Evolutionary conservation across 2,113 vertebrate species (phyloP).

Genomic region (Oenanthe oenanthe): DNA sequence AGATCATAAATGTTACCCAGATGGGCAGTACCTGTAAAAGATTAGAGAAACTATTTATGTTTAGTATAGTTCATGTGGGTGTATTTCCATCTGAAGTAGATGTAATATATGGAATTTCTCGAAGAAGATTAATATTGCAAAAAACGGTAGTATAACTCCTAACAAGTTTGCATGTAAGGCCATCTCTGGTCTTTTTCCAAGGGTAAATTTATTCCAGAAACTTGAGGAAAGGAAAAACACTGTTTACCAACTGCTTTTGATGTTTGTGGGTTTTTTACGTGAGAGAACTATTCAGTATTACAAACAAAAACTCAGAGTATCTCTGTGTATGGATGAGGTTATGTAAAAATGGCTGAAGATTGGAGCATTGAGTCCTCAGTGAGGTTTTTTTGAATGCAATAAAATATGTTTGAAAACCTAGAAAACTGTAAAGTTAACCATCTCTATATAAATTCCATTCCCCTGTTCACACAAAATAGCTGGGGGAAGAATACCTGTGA

Average conservation of each 20-base stretch:
- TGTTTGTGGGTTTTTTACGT: not conserved
- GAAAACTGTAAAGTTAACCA: not conserved
- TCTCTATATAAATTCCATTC: not conserved
- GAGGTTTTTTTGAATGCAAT: not conserved
- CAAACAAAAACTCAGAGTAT: not conserved
- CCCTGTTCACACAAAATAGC: not conserved
- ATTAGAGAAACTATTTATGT: not conserved
- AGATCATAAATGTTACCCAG: not conserved
- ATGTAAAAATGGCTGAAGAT: not conserved
- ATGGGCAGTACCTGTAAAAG: not conserved
- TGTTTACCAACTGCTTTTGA: not conserved
- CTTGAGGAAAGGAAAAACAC: not conserved
- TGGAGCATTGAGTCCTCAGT: not conserved
- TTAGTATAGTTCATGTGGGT: not conserved
- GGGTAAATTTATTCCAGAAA: not conserved
- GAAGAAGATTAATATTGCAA: not conserved
- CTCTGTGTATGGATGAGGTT: not conserved
- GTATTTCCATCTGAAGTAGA: not conserved
- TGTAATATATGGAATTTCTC: not conserved
- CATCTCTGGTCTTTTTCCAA: not conserved
- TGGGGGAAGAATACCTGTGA: not conserved
- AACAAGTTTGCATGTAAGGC: not conserved
- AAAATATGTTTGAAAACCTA: not conserved
- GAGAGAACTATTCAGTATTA: not conserved
- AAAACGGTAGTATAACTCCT: not conserved